Percentiles rank a stretch among this genome's conserved stretches.
Conservation (phyloP, 2,797 vertebrate species). For the Anomalospiza imberbis region DNA sequence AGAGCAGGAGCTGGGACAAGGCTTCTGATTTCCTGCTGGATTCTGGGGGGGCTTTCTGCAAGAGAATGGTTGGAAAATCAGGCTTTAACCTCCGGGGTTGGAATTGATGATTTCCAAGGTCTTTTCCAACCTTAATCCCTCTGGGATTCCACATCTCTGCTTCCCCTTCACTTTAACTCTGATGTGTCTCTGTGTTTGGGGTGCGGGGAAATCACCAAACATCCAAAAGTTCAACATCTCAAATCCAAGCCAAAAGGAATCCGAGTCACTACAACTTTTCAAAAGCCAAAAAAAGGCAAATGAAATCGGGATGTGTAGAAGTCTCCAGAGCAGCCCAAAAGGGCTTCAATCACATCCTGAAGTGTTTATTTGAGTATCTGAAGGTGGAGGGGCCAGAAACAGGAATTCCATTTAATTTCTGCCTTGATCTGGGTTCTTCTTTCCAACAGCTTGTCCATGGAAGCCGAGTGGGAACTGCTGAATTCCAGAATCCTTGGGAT, state of each 20-base stretch:
- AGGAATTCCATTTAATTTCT: neutral
- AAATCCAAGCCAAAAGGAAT: neutral
- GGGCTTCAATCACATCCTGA: neutral
- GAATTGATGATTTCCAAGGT: neutral
- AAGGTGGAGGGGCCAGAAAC: neutral
- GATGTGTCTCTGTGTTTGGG: rapidly evolving
- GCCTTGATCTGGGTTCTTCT: neutral
- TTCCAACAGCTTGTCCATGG: neutral
- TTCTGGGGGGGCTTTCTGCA: neutral
- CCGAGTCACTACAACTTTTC: rapidly evolving
- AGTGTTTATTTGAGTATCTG: neutral
- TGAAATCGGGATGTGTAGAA: neutral
- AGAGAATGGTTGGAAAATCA: neutral
- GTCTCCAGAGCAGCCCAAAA: neutral
- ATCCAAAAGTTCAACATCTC: neutral
- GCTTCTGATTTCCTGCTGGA: neutral
- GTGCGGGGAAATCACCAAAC: neutral
- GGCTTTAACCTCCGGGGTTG: neutral
- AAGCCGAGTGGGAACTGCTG: rapidly evolving
- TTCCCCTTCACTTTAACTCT: neutral
- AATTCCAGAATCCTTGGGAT: neutral
- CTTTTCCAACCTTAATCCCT: neutral
- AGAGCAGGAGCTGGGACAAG: too few relatives aligned
- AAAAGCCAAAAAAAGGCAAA: neutral
- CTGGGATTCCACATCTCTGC: neutral